Conservation (phyloP, 1,140 invertebrate species). For the Pseudomyrmex dendroicus region DNA sequence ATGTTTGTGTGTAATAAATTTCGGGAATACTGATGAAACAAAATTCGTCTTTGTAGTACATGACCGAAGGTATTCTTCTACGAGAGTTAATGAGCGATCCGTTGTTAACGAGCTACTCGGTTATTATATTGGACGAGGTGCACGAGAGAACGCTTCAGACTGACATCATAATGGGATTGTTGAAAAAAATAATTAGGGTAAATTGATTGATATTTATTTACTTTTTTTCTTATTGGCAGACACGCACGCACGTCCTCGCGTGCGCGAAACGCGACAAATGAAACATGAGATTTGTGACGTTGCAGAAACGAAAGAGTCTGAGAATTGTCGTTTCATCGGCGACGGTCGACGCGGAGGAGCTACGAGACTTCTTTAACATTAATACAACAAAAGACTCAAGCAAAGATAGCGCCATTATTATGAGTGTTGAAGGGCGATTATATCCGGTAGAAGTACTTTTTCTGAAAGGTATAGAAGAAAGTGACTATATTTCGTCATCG, state of each 20-base stretch:
- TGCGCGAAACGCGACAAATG: neutral
- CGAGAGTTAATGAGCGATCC: conserved; percentile 98
- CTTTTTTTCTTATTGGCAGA: too few species aligned
- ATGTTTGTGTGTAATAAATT: conserved; percentile 1
- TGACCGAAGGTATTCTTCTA: conserved; percentile 98
- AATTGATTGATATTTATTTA: conserved; percentile 57
- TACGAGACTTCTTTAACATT: conserved; percentile 95
- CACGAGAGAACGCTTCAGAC: conserved; percentile 97
- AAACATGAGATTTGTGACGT: conserved; percentile 56
- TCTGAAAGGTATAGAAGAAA: conserved; percentile 86
- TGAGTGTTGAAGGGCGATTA: conserved; percentile 95
- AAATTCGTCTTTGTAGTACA: conserved; percentile 88
- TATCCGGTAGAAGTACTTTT: conserved; percentile 96
- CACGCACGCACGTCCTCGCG: neutral
- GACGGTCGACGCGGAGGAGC: conserved; percentile 95
- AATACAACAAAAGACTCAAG: conserved; percentile 85
- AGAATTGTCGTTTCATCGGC: conserved; percentile 97
- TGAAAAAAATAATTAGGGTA: conserved; percentile 96
- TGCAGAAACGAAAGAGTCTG: conserved; percentile 93
- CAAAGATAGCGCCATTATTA: conserved; percentile 91
- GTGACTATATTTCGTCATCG: neutral
- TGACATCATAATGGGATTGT: conserved; percentile 96
- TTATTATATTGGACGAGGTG: conserved; percentile 98
- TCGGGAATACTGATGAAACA: neutral
- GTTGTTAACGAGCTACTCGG: conserved; percentile 94